Conservation (phyloP, 2,797 vertebrate genomes). For the Halcyon leucocephala region DNA sequence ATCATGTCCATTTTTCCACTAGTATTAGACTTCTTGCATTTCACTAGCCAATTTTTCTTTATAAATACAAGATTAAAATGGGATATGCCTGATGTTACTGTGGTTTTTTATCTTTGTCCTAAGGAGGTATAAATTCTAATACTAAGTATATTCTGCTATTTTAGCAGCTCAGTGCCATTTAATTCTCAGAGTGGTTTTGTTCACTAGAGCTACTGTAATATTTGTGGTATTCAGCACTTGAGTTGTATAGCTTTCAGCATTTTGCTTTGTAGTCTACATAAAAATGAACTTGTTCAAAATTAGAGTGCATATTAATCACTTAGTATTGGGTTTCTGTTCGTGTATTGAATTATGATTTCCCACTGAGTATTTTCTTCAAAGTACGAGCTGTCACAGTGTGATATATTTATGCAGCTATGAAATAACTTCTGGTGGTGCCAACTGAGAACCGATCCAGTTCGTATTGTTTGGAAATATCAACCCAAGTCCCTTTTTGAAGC, state of each 20-base stretch:
- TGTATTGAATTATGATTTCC: conserved; percentile 1
- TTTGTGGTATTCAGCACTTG: conserved; percentile 7
- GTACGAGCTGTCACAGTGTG: neutral
- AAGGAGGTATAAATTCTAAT: neutral
- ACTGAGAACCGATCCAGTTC: neutral
- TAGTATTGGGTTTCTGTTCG: conserved; percentile 3
- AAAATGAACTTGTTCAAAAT: conserved; percentile 18
- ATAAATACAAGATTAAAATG: neutral
- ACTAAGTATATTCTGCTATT: neutral
- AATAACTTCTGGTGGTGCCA: neutral
- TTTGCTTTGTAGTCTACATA: neutral
- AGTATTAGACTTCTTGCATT: neutral
- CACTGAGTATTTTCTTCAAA: neutral
- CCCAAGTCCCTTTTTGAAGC: neutral
- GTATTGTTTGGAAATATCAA: neutral
- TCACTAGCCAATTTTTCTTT: neutral
- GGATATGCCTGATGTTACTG: neutral
- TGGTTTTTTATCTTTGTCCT: neutral
- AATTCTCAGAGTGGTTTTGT: neutral
- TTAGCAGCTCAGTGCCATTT: neutral
- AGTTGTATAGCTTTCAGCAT: neutral
- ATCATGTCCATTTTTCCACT: neutral
- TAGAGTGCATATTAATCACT: conserved; percentile 27
- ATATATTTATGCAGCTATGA: neutral
- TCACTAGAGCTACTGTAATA: neutral